These are phyloP conservation scores for Neoitamus cyanurus DNA, from an alignment of 2,888 invertebrate species.

Conservation along the genomic window DNA sequence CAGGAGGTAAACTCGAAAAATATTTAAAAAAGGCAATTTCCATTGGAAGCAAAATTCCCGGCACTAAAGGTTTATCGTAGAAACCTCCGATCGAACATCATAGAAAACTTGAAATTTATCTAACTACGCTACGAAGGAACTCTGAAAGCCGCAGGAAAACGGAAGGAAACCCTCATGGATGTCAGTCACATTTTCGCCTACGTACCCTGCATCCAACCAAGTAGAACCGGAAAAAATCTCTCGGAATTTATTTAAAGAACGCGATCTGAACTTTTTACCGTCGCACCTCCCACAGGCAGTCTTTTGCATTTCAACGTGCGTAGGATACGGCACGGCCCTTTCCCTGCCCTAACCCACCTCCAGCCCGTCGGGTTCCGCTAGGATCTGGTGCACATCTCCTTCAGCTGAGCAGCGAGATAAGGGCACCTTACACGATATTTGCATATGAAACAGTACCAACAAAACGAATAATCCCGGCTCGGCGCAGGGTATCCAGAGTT, in stretches of 20 bases:
- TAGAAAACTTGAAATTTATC: background rate
- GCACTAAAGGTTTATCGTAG: background rate
- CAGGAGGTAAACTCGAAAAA: background rate
- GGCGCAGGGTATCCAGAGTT: background rate
- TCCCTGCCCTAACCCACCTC: background rate
- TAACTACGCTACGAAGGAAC: background rate
- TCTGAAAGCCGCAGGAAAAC: background rate
- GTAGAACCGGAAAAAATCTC: background rate
- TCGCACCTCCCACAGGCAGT: background rate
- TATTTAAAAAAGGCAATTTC: background rate
- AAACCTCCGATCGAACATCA: background rate
- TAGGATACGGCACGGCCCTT: background rate
- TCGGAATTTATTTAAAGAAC: background rate
- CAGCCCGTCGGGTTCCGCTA: background rate
- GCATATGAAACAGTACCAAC: background rate
- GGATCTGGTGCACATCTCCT: background rate
- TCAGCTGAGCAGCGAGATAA: background rate
- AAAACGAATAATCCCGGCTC: background rate
- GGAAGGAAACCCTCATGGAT: background rate
- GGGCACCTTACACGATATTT: background rate
- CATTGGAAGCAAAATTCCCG: background rate
- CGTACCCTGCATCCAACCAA: background rate
- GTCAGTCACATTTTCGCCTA: background rate
- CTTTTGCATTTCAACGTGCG: background rate
- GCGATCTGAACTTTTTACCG: background rate